Conservation (phyloP, 1,140 invertebrate species). For the Ostrea denselamellosa region DNA sequence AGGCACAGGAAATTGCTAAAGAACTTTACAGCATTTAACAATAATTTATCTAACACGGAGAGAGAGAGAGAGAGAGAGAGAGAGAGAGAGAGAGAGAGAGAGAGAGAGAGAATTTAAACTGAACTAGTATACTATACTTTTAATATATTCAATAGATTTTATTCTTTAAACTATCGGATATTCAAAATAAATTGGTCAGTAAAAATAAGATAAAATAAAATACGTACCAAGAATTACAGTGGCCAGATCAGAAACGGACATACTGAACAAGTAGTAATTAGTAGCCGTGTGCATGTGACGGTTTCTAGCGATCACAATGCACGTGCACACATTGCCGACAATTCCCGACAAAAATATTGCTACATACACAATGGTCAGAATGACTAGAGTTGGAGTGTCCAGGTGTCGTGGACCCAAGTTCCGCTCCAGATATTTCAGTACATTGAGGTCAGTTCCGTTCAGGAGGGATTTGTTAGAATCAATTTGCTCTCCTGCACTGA, state of each 20-base stretch:
- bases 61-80: slow-evolving; percentile 30
- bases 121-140: not conserved
- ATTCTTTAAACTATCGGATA: too few relatives aligned
- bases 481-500: not conserved
- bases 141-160: not conserved
- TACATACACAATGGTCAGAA: slow-evolving; percentile 85
- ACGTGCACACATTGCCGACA: slow-evolving; percentile 94
- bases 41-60: slow-evolving; percentile 13
- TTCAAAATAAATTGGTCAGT: not conserved
- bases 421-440: not conserved
- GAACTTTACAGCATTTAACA: not conserved
- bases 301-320: slow-evolving; percentile 93
- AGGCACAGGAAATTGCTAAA: not conserved
- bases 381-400: slow-evolving; percentile 48
- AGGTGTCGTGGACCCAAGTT: slow-evolving; percentile 58
- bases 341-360: slow-evolving; percentile 91
- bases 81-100: slow-evolving; percentile 41
- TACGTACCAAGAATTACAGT: slow-evolving; percentile 83
- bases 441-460: not conserved
- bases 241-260: slow-evolving; percentile 94
- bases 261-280: slow-evolving; percentile 94
- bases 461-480: not conserved
- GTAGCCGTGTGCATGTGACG: slow-evolving; percentile 88
- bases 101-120: not conserved
- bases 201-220: not conserved